Evolutionary conservation across 2,888 invertebrate species (phyloP), one percentile per base, ranked within the genome.

Genomic region (Oligia strigilis): DNA sequence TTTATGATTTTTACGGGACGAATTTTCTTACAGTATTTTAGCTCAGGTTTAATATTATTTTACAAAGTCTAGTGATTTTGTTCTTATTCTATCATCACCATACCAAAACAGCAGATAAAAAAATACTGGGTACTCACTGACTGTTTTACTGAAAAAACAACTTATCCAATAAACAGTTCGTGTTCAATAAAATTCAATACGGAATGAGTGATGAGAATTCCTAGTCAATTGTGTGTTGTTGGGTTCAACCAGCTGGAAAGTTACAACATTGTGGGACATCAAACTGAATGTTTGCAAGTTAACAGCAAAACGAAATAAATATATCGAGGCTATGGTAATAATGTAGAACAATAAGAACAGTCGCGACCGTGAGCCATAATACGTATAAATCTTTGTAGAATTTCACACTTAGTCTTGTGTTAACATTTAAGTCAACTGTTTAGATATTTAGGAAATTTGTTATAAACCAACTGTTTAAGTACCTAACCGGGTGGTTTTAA

Each of bases 251-350:
- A 67, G 58, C 60, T 64, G 71, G 43, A 67, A 86, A 74, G 66
- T 74, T 74, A 62, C 19, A 36, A n/a, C 23, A 64, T 64, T 72
- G 58, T 64, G 55, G 11, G 62, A 55, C 60, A 81, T 70, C n/a
- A 82, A 73, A 77, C 72, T 86, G 64, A 70, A 82, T 46, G 74
- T 78, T 67, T 36, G 60, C 49, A 70, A 85, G 69, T 81, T 70
- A 55, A 36, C 69, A 55, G 65, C 55, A 14, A 72, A 81, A 73
- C 36, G 55, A 58, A 81, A 77, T 72, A 71, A 73, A 71, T n/a
- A 36, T 58, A 70, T 43, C 13, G 52, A 55, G 40, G 4, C n/a
- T 62, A 66, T 52, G 73, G 40, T 17, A 49, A 64, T 76, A 70
- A 82, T 81, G 13, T 70, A 9, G 43, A n/a, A 55, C 49, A 66